These are phyloP conservation scores for Homalodisca vitripennis DNA, from an alignment of 1,140 invertebrate genomes.

Conservation along the genomic window DNA sequence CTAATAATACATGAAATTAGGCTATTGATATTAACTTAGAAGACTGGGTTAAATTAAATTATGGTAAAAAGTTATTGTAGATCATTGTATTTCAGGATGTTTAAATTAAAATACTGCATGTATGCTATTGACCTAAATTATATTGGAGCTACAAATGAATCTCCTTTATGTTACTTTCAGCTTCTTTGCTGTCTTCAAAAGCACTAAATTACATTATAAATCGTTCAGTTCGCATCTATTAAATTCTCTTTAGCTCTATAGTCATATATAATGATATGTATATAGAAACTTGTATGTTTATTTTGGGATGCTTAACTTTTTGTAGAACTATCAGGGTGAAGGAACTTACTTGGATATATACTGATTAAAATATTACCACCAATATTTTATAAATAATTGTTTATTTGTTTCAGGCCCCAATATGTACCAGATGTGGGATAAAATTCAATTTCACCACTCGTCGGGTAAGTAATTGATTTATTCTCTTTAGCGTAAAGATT, in stretches of 20 bases:
- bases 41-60: no score
- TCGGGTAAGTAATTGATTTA: conserved; percentile 46
- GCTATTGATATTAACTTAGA: no score
- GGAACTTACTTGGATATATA: neutral
- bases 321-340: neutral
- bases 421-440: conserved; percentile 48
- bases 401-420: conserved; percentile 47
- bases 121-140: no score
- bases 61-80: no score
- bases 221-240: neutral
- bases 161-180: no score
- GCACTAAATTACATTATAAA: no score
- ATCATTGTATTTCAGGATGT: no score
- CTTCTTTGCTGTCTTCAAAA: no score
- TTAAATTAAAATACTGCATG: no score
- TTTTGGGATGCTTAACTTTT: neutral
- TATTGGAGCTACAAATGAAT: no score
- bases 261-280: neutral
- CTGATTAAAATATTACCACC: neutral
- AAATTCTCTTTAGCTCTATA: neutral
- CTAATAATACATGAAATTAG: no score
- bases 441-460: conserved; percentile 53
- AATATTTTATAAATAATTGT: neutral
- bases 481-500: neutral
- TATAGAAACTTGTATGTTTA: neutral